phyloP scores from a whole-genome alignment of 2,797 vertebrate genomes.

The Amblyraja radiata region DNA sequence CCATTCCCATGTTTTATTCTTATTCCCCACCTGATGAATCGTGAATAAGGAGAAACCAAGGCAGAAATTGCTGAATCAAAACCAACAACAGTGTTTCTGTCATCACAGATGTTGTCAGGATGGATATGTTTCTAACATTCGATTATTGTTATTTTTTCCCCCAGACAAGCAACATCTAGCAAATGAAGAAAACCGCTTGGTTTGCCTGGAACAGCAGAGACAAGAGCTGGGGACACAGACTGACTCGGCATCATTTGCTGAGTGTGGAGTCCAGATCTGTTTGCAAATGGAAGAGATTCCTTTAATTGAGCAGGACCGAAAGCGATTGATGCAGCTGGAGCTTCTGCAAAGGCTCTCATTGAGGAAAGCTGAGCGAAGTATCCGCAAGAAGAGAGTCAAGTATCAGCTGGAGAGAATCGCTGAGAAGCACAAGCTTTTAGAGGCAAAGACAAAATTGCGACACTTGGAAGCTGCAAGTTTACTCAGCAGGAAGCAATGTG shows the following conservation, averaged over 20 bases:
- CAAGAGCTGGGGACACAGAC: constrained; percentile 72
- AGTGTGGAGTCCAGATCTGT: constrained; percentile 46
- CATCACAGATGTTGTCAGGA: background rate
- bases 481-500: constrained; percentile 48
- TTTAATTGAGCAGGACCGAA: constrained; percentile 59
- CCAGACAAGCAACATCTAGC: constrained; percentile 80
- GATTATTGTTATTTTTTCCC: constrained; percentile 44
- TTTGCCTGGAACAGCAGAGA: constrained; percentile 54
- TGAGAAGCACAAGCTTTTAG: constrained; percentile 75
- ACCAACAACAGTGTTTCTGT: background rate
- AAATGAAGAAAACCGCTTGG: constrained; percentile 64
- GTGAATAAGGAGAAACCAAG: too few relatives aligned
- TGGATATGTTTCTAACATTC: background rate
- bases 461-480: constrained; percentile 63
- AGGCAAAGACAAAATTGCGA: constrained; percentile 76
- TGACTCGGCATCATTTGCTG: constrained; percentile 51
- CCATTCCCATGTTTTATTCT: too few relatives aligned
- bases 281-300: constrained; percentile 45
- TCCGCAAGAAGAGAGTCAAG: constrained; percentile 66
- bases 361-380: constrained; percentile 62
- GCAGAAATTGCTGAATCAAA: background rate
- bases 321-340: constrained; percentile 70
- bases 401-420: constrained; percentile 77
- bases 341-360: constrained; percentile 66
- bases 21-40: background rate